Evolutionary conservation across 2,797 vertebrate species (phyloP), one percentile per base, ranked within the genome.

Genomic region (Phoxinus dragarum): DNA sequence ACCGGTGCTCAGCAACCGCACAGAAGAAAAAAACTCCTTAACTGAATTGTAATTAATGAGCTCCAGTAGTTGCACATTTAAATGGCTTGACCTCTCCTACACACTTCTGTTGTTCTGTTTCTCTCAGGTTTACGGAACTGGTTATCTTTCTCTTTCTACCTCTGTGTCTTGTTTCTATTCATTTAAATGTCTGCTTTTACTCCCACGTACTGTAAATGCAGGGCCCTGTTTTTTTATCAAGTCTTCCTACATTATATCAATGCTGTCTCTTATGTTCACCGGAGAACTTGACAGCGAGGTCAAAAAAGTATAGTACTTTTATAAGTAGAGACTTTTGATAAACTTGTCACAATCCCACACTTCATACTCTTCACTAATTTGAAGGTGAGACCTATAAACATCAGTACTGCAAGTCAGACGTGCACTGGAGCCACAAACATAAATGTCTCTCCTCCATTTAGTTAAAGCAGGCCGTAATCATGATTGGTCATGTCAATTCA

Each of bases 11-110:
- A 87, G 82, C 86, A 90, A 89, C 90, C 90, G 88, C 90, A 88
- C 83, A 90, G 82, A 86, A 86, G 93, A 92, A 88, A 88, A 93
- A 92, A 91, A 87, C 91, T 92, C 84, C 90, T 91, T 87, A 87
- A 72, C 67, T 61, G 52, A 85, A 67, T 91, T 93, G 92, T 93
- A 94, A 94, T 92, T 94, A 92, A 94, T 93, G 89, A 92, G 88
- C 56, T 73, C 80, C 86, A 54, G 61, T 84, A 82, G 93, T 92
- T 91, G 88, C 84, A 88, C 86, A 90, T 92, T 89, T 91, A 93
- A 93, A 93, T 93, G 12, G 14, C 40, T 72, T 78, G 66, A 78
- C 74, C 74, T 84, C 74, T 69, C 82, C 82, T 68, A 84, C 82
- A 84, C 61, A 84, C 73, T 80, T 87, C 59, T 88, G 76, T 72